Percentiles rank a stretch among this genome's conserved stretches.
phyloP scores from a whole-genome alignment of 2,888 invertebrate species.

The Eristalis arbustorum region DNA sequence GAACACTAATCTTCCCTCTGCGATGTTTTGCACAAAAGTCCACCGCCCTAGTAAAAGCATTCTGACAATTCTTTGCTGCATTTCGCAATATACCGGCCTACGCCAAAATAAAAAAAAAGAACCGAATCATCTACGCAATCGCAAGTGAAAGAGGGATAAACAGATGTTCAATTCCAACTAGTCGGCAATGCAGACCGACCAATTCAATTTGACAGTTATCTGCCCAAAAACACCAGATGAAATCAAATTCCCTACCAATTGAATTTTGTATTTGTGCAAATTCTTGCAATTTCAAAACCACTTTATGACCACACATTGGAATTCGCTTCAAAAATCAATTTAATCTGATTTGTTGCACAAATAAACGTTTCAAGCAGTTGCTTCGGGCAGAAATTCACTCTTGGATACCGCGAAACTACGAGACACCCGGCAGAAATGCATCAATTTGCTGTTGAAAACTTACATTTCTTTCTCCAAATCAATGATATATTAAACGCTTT shows the following conservation, averaged over 20 bases:
- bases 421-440: neutral
- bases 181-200: slow-evolving; percentile 26
- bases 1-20: slow-evolving; percentile 2
- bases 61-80: slow-evolving; percentile 47
- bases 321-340: no score
- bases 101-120: neutral
- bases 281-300: neutral
- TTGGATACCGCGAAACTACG: neutral
- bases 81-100: slow-evolving; percentile 40
- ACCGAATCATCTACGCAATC: slow-evolving; percentile 7
- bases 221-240: slow-evolving; percentile 28
- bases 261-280: neutral
- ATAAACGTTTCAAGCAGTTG: neutral
- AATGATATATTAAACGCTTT: neutral
- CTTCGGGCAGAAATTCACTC: neutral
- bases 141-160: slow-evolving; percentile 1
- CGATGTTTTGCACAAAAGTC: slow-evolving; percentile 21
- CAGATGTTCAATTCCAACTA: slow-evolving; percentile 9
- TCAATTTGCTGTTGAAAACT: neutral
- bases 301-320: neutral
- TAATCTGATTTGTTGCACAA: no score
- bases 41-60: neutral
- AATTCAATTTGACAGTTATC: slow-evolving; percentile 64
- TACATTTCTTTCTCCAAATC: slow-evolving; percentile 2
- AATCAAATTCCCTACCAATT: neutral